Evolutionary conservation across 2,888 invertebrate species (phyloP).

Genomic region (Rhorus exstirpatorius): DNA sequence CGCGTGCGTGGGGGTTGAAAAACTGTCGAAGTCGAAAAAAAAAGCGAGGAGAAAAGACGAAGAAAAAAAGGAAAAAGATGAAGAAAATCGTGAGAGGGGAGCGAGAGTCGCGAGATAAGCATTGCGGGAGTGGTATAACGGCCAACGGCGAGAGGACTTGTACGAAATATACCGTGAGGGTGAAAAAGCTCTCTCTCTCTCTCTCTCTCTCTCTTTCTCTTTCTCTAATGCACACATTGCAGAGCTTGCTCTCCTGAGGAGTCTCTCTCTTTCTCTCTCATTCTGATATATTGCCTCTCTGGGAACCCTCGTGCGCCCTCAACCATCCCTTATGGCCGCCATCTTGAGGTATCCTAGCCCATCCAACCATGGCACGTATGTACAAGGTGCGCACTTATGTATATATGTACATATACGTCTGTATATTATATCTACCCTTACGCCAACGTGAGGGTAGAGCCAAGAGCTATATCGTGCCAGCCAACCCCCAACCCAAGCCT

Average conservation of each 20-base stretch:
- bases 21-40: conserved; percentile 68
- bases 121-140: conserved; percentile 75
- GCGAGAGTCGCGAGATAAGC: conserved; percentile 69
- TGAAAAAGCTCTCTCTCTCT: conserved; percentile 56
- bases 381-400: conserved; percentile 35
- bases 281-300: conserved; percentile 85
- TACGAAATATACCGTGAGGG: conserved; percentile 65
- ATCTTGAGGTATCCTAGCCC: conserved; percentile 84
- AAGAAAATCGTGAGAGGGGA: conserved; percentile 58
- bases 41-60: conserved; percentile 37
- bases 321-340: conserved; percentile 85
- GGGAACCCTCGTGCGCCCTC: conserved; percentile 83
- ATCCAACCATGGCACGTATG: conserved; percentile 66
- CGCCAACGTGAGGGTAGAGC: conserved; percentile 32
- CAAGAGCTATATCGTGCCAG: conserved; percentile 60
- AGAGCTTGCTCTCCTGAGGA: conserved; percentile 23
- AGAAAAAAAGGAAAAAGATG: conserved; percentile 54
- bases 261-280: conserved; percentile 68
- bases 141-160: conserved; percentile 79
- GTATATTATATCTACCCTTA: conserved; percentile 24
- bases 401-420: conserved; percentile 15
- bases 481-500: conserved; percentile 70
- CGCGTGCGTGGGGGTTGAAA: conserved; percentile 11
- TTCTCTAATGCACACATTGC: conserved; percentile 60
- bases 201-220: conserved; percentile 52